Percentiles rank a stretch among this genome's conserved stretches.
phyloP scores from a whole-genome alignment of 1,140 invertebrate species.

The Pinna nobilis region DNA sequence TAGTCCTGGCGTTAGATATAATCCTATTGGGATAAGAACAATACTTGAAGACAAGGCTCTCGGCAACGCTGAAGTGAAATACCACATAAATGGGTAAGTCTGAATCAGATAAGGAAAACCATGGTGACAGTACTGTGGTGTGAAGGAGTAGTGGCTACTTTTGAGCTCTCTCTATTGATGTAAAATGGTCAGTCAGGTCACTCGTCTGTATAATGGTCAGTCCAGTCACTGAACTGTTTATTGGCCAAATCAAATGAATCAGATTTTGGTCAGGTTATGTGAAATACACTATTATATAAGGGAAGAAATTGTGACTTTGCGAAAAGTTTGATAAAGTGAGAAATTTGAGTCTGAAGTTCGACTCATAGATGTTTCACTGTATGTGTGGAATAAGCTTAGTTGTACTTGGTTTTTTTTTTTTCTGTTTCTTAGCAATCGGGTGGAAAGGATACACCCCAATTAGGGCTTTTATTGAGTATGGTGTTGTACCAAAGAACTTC shows the following conservation, averaged over 20 bases:
- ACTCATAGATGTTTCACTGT: background rate
- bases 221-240: too few relatives aligned
- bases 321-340: too few relatives aligned
- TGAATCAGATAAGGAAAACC: conserved; percentile 72
- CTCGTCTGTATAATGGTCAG: too few relatives aligned
- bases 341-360: background rate
- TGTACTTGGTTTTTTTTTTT: background rate
- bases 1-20: conserved; percentile 83
- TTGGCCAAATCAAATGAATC: too few relatives aligned
- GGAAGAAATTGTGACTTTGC: too few relatives aligned
- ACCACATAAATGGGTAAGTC: conserved; percentile 98
- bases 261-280: too few relatives aligned
- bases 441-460: conserved; percentile 98
- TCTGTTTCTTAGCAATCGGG: too few relatives aligned
- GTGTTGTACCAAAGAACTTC: conserved; percentile 98
- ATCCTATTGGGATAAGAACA: conserved; percentile 88
- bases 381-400: background rate
- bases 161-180: too few relatives aligned
- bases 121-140: background rate
- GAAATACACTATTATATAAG: too few relatives aligned
- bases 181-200: too few relatives aligned
- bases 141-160: too few relatives aligned
- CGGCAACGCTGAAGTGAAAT: conserved; percentile 98
- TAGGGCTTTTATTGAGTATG: conserved; percentile 93
- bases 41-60: conserved; percentile 88